phyloP scores from a whole-genome alignment of 2,888 invertebrate species.

The Leucoma salicis region DNA sequence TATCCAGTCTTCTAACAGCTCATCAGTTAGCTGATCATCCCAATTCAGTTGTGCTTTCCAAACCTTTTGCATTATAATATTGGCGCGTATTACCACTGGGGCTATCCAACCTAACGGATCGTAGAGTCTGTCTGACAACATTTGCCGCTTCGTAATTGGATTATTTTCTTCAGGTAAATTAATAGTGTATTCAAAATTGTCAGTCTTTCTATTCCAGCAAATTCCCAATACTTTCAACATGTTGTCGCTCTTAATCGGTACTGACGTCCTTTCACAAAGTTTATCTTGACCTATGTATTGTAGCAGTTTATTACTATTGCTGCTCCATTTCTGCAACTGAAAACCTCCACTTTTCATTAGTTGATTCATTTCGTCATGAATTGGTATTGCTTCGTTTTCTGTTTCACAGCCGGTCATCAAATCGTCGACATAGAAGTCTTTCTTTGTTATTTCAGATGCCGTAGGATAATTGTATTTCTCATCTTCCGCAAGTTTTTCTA shows the following conservation, averaged over 20 bases:
- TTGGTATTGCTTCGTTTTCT: not conserved
- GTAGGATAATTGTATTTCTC: not conserved
- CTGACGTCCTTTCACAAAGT: not conserved
- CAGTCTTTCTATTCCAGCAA: slow-evolving; percentile 1
- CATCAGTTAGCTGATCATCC: not conserved
- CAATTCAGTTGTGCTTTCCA: not conserved
- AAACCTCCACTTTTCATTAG: not conserved
- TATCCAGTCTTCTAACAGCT: not conserved
- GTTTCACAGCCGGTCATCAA: not conserved
- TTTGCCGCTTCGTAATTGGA: not conserved
- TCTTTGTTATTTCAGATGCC: not conserved
- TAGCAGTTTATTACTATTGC: slow-evolving; percentile 1
- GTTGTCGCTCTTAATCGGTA: not conserved
- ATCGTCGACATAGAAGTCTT: not conserved
- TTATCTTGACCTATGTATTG: not conserved
- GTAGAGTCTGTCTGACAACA: not conserved
- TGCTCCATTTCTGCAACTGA: slow-evolving; percentile 3
- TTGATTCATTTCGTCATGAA: not conserved
- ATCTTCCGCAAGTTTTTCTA: not conserved
- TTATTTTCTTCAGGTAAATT: not conserved
- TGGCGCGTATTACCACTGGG: not conserved
- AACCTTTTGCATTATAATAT: not conserved
- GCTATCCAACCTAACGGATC: not conserved
- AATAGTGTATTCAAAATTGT: not conserved
- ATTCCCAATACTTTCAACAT: not conserved